Evolutionary conservation across 2,888 invertebrate species (phyloP), one percentile per base, ranked within the genome.

Genomic region (Podotricha telesiphe): DNA sequence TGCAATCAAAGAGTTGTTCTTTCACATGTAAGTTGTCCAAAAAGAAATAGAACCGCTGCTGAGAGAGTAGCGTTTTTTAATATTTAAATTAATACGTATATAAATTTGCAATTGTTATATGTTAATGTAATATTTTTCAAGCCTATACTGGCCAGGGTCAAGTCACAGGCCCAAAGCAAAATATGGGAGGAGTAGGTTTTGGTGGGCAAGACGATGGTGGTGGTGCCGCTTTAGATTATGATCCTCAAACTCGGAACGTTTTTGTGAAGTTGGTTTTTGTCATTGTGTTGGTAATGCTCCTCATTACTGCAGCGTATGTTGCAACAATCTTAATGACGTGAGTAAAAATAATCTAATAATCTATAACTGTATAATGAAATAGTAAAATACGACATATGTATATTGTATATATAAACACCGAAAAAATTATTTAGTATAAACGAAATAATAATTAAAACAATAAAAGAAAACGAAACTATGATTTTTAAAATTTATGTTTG

Each of bases 241-340:
- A 80, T 10, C 83, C 82, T 7, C 40, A 68, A 0, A 66, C 77
- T 0, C 73, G 83, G n/a, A 83, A 83, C 65, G 50, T 64, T 37
- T 80, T 78, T 20, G 72, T 79, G 17, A 73, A 67, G 56, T 68
- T 73, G 28, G 78, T 79, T 6, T 73, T 78, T 13, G 65, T 58
- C 0, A 69, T 78, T 22, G 48, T 78, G n/a, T 50, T 76, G 8
- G 34, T 77, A 2, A 75, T 78, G 79, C 70, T 79, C 0, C 8
- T 72, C 0, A 6, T 73, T 3, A 79, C 78, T 13, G 67, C 67
- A 19, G 56, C 15, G 1, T 72, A 68, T 28, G 45, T 64, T 17
- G 19, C 67, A 0, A 11, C 71, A 2, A 69, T 77, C 17, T 58
- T 73, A 4, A 42, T 8, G 1, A 58, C 68, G 77, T 77, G 53